Percentiles rank a stretch among this genome's conserved stretches.
These are phyloP conservation scores for Pecten maximus DNA, from an alignment of 2,888 invertebrate species.

Conservation along the genomic window DNA sequence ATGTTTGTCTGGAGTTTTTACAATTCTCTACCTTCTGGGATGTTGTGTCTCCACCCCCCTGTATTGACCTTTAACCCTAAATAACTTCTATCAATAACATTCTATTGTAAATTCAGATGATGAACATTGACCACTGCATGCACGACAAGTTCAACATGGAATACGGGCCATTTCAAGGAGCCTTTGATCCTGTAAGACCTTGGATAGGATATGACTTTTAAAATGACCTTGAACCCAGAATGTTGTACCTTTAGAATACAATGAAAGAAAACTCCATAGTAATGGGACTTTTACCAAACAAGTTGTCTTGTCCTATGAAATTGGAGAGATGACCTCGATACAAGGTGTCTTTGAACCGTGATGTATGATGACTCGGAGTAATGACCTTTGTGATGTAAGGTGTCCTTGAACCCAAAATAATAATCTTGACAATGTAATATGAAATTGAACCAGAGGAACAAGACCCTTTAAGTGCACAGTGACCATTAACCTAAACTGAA, in stretches of 20 bases:
- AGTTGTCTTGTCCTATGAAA: no score
- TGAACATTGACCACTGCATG: background rate
- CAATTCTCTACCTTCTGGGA: no score
- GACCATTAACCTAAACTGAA: no score
- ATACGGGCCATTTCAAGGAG: background rate
- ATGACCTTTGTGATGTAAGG: background rate
- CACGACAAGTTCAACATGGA: background rate
- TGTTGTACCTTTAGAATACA: background rate
- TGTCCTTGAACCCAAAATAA: background rate
- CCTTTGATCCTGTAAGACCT: no score
- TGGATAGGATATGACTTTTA: background rate
- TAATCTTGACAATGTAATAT: no score
- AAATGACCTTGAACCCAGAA: background rate
- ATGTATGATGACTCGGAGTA: background rate
- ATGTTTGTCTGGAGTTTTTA: no score
- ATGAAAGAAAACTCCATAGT: background rate
- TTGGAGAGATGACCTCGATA: background rate
- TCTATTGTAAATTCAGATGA: background rate
- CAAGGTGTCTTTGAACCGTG: background rate
- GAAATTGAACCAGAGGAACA: no score
- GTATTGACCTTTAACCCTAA: background rate
- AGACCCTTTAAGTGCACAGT: no score
- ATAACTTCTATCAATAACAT: background rate
- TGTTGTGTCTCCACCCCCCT: no score
- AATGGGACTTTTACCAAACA: no score